Percentiles rank a stretch among this genome's conserved stretches.
Conservation (phyloP, 1,140 invertebrate species). For the Streblospio benedicti region DNA sequence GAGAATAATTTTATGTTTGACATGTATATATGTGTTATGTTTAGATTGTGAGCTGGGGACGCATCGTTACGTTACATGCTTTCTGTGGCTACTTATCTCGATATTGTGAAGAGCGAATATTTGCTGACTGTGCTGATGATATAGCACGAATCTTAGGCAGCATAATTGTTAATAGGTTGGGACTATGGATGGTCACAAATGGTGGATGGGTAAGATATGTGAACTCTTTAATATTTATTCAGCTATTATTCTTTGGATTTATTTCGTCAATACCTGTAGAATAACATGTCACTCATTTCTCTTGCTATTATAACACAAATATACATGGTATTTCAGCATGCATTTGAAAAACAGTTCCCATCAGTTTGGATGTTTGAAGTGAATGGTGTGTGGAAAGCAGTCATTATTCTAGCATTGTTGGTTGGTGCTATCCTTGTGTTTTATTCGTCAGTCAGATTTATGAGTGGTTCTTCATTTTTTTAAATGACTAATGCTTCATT, state of each 20-base stretch:
- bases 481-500: no score
- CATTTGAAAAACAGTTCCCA: slow-evolving; percentile 14
- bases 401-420: slow-evolving; percentile 9
- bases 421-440: slow-evolving; percentile 9
- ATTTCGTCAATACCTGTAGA: no score
- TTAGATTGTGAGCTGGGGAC: slow-evolving; percentile 15
- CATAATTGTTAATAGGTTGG: slow-evolving; percentile 14
- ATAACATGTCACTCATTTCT: background rate
- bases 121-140: slow-evolving; percentile 8
- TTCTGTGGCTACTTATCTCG: slow-evolving; percentile 17
- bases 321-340: slow-evolving; percentile 1
- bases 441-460: slow-evolving; percentile 13
- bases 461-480: no score
- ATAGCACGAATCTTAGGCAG: slow-evolving; percentile 6
- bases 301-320: background rate
- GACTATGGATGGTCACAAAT: slow-evolving; percentile 16
- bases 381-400: slow-evolving; percentile 9
- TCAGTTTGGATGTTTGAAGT: slow-evolving; percentile 1
- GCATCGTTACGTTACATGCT: slow-evolving; percentile 16
- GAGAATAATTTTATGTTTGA: no score
- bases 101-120: slow-evolving; percentile 6
- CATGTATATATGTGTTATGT: slow-evolving; percentile 17
- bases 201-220: slow-evolving; percentile 17
- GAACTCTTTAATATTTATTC: background rate
- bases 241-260: background rate